A percentile compares a stretch with the other conserved stretches of the same genome.
phyloP scores from a whole-genome alignment of 1,140 invertebrate species.

The Monochamus saltuarius region DNA sequence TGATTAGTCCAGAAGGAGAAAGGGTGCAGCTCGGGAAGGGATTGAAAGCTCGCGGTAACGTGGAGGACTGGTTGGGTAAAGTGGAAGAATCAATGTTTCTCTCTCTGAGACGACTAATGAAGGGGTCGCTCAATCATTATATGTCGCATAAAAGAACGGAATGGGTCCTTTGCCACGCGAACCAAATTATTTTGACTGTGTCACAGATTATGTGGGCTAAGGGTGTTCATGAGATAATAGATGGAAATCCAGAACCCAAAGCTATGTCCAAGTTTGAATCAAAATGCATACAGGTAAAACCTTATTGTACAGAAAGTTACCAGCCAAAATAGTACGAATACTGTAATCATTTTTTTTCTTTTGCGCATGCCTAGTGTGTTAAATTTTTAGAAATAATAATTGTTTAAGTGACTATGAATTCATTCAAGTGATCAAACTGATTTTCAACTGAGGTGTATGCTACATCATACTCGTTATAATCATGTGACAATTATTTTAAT shows the following conservation, averaged over 20 bases:
- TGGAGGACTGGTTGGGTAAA: slow-evolving; percentile 86
- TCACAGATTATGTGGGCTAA: slow-evolving; percentile 86
- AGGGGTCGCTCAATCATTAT: slow-evolving; percentile 66
- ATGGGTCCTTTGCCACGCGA: slow-evolving; percentile 63
- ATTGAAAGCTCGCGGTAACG: slow-evolving; percentile 75
- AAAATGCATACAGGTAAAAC: slow-evolving; percentile 60
- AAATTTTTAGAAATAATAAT: no score
- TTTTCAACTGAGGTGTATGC: no score
- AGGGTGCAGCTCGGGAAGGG: slow-evolving; percentile 76
- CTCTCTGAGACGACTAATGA: slow-evolving; percentile 72
- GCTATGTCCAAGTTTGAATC: slow-evolving; percentile 68
- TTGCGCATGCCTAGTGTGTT: no score
- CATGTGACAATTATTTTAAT: no score
- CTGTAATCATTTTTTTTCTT: no score
- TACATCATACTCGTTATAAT: no score
- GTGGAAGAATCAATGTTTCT: slow-evolving; percentile 84
- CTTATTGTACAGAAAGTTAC: no score
- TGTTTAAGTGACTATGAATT: no score
- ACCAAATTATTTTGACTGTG: slow-evolving; percentile 71
- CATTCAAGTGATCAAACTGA: no score
- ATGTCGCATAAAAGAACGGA: slow-evolving; percentile 56
- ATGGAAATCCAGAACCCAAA: slow-evolving; percentile 51
- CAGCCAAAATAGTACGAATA: no score
- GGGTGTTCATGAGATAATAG: slow-evolving; percentile 72
- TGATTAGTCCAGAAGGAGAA: slow-evolving; percentile 85